Conservation (phyloP, 2,113 vertebrate species). For the Agelaius tricolor region DNA sequence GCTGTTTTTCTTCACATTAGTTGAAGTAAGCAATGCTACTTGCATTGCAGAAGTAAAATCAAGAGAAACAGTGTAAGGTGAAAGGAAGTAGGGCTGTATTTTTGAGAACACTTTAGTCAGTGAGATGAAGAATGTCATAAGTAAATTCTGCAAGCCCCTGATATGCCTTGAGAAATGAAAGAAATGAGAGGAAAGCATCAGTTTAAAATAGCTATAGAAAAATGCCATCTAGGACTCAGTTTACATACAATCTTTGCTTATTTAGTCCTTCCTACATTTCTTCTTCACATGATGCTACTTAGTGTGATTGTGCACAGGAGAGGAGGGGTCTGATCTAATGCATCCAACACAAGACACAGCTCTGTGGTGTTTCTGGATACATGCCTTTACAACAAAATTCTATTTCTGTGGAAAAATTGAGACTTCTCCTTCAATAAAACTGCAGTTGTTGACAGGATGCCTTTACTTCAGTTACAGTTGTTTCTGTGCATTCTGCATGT, state of each 20-base stretch:
- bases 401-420: neutral
- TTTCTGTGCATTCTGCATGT: neutral
- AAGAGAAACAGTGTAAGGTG: neutral
- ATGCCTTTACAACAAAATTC: neutral
- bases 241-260: neutral
- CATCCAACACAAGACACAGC: neutral
- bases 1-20: neutral
- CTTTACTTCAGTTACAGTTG: neutral
- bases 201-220: neutral
- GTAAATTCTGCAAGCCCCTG: neutral
- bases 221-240: neutral
- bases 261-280: neutral
- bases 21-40: neutral
- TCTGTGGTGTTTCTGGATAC: neutral
- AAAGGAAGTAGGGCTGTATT: neutral
- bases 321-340: neutral
- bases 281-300: neutral
- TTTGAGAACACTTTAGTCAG: neutral
- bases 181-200: accelerated
- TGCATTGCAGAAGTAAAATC: neutral
- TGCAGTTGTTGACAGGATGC: neutral
- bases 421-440: neutral
- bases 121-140: neutral
- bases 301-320: neutral
- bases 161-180: neutral